Base-by-base conservation (phyloP, 2,888 invertebrate genomes). In the Hirtodrosophila confusa region DNA sequence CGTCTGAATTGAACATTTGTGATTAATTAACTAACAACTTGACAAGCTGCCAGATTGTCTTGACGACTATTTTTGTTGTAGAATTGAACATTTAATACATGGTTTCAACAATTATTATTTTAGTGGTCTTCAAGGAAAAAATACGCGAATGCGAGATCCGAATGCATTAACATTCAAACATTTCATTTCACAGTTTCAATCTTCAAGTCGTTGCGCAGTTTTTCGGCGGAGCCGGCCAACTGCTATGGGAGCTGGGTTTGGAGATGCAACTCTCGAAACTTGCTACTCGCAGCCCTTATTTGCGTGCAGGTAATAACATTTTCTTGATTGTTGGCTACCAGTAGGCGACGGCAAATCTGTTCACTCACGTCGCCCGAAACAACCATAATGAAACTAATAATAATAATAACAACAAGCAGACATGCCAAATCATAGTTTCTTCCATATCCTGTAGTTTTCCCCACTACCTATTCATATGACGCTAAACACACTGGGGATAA, bases 71-170 rank as follows among this genome's bases (percentile, higher is more conserved):
- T 54, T 37, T 36, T 44, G 29, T 37, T 69, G 50, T 47, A 62
- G 62, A 48, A 64, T 58, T 49, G 17, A 44, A 45, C 44, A 62
- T 57, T 57, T 70, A 55, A 48, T 43, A 60, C 71, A 39, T 44
- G 49, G 41, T 57, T 65, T 44, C 36, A 50, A 75, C 48, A 48
- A 50, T 75, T 62, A 75, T 77, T 77, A 64, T 73, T 60, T 61
- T 54, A 47, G 55, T 74, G 69, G 75, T 75, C 74, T 62, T 73
- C 74, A 75, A 58, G 68, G 61, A 37, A 62, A 73, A 65, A 39
- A 63, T 66, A 64, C 47, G 31, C 44, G 45, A 58, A 64, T 43
- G 9, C 48, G 44, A 53, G 60, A 48, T 39, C 11, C 54, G 17
- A 51, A 73, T 69, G 49, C 57, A 69, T 57, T 74, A 57, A 67